Base-by-base conservation (phyloP, 1,140 invertebrate genomes). In the Grapholita molesta region DNA sequence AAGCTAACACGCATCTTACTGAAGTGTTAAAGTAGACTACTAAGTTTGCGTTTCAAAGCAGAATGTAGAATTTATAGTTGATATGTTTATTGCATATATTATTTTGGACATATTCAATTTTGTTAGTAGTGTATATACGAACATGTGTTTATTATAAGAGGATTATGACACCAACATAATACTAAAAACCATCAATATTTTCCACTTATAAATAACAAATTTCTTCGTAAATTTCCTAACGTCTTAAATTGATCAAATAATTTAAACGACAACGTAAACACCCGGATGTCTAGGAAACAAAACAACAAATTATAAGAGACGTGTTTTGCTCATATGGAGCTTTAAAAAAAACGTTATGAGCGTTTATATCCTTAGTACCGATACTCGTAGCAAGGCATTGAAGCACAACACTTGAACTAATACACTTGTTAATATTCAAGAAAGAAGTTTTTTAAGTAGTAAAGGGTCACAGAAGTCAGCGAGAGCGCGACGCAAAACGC, bases 301-400 rank as follows among this genome's bases (percentile, higher is more conserved):
- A 88, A 88, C 83, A 88, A 88, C 84, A 86, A 88, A 87, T 77
- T 67, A 78, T 79, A 85, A 88, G 82, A 86, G 89, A 87, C 82
- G 82, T 89, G 86, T 87, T 86, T 83, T 73, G 76, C 76, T 88
- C 80, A 75, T 80, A 81, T 77, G 73, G 75, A 84, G 80, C 74
- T 82, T 71, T 70, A 78, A 48, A 64, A 83, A 81, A 55, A 68
- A 66, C 65, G 70, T 74, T 55, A 80, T 69, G 77, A 74, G 66
- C 71, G 73, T 70, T 74, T 80, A 67, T 65, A 70, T 55, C 66
- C 66, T 78, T 76, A 83, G 76, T 84, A 85, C 82, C 81, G 83
- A 83, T 79, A 83, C 78, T 78, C 73, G 75, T 52, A 38, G 73
- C 74, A 80, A 78, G 70, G 30, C 73, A 78, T 78, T 80, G 70